A percentile compares a stretch with the other conserved stretches of the same genome.
These are phyloP conservation scores for Lonchura striata DNA, from an alignment of 2,113 vertebrate species.

Conservation along the genomic window DNA sequence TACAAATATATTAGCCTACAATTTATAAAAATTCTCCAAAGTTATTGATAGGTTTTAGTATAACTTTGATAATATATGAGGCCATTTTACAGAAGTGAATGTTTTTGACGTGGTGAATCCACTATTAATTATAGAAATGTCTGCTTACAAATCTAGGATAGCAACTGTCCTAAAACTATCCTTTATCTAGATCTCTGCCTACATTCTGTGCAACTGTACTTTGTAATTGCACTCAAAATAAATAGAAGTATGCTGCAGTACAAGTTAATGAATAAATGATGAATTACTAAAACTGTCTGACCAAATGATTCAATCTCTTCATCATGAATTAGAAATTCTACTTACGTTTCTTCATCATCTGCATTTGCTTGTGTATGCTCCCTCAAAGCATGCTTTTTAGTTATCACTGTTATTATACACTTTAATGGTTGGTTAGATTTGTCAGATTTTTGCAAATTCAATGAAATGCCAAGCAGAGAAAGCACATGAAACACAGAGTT, in stretches of 20 bases:
- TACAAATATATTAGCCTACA: background rate
- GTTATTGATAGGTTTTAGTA: constrained; percentile 7
- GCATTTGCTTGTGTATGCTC: background rate
- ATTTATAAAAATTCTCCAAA: background rate
- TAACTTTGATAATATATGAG: background rate
- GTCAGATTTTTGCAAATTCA: constrained; percentile 29
- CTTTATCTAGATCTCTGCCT: background rate
- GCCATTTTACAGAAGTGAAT: background rate
- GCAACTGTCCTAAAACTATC: constrained; percentile 57
- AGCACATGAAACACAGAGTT: background rate
- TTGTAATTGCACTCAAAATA: background rate
- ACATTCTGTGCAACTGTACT: background rate
- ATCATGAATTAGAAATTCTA: constrained; percentile 15
- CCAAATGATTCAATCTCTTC: constrained; percentile 16
- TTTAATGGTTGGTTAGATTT: constrained; percentile 19
- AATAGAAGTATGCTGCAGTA: background rate
- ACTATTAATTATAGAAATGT: constrained; percentile 27
- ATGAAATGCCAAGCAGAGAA: background rate
- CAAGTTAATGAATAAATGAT: constrained; percentile 41
- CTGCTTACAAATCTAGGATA: constrained; percentile 2
- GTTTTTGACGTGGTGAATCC: background rate
- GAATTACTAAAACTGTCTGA: background rate
- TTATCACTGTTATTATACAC: background rate
- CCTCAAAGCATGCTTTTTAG: background rate
- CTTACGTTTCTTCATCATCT: background rate